Percentiles rank a stretch among this genome's conserved stretches.
Conservation (phyloP, 2,888 invertebrate genomes). For the Acrobasis suavella region DNA sequence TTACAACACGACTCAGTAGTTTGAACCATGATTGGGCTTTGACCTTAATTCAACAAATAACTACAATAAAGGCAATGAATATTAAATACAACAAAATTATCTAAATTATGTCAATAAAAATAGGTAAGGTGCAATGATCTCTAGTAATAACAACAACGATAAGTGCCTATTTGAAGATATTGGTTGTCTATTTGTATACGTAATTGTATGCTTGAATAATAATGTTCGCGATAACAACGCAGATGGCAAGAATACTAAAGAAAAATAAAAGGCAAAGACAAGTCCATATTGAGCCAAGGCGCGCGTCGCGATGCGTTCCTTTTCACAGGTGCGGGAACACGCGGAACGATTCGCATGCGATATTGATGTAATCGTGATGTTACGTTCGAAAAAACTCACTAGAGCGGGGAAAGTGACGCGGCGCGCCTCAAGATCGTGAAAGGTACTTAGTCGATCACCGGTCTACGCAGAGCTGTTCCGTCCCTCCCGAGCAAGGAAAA, state of each 20-base stretch:
- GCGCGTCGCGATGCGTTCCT: slow-evolving; percentile 41
- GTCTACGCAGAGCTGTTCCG: slow-evolving; percentile 50
- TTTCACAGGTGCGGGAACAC: slow-evolving; percentile 61
- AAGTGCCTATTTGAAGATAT: slow-evolving; percentile 16
- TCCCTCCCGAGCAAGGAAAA: slow-evolving; percentile 41
- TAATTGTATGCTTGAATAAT: slow-evolving; percentile 19
- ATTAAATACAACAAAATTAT: not conserved
- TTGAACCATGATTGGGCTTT: not conserved
- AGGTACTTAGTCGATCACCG: slow-evolving; percentile 72
- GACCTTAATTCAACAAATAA: slow-evolving; percentile 1
- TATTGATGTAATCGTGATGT: slow-evolving; percentile 77
- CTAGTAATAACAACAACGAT: slow-evolving; percentile 12
- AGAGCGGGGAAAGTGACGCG: slow-evolving; percentile 79
- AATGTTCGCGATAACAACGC: slow-evolving; percentile 11
- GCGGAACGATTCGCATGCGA: slow-evolving; percentile 71
- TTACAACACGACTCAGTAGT: not conserved
- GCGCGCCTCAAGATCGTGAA: slow-evolving; percentile 75
- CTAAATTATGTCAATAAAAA: not conserved
- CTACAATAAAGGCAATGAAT: not conserved
- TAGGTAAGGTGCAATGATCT: slow-evolving; percentile 17
- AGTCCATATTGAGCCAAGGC: slow-evolving; percentile 8
- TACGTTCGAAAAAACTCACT: slow-evolving; percentile 78
- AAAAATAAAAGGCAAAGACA: slow-evolving; percentile 16
- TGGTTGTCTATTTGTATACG: slow-evolving; percentile 3
- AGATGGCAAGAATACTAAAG: slow-evolving; percentile 14